Percentiles rank a stretch among this genome's conserved stretches.
These are phyloP conservation scores for Centroberyx gerrardi DNA, from an alignment of 2,797 vertebrate genomes.

Conservation along the genomic window DNA sequence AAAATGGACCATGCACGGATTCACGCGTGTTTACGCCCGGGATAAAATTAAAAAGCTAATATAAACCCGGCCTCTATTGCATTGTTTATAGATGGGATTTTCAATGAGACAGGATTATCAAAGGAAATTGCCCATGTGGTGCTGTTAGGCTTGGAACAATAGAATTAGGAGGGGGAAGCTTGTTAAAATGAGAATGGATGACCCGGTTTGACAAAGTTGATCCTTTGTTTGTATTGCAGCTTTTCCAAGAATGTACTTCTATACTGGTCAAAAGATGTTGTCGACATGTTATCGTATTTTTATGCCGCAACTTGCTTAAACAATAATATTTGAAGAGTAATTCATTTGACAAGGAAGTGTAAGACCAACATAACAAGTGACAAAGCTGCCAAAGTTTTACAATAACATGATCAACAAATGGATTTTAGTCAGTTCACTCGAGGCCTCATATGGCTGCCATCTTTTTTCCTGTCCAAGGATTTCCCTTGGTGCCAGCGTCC, in stretches of 20 bases:
- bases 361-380: constrained; percentile 9
- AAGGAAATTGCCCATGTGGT: constrained; percentile 20
- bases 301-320: not conserved
- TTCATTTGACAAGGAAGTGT: constrained; percentile 16
- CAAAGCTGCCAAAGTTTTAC: constrained; percentile 20
- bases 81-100: constrained; percentile 19
- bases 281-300: not conserved
- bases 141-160: constrained; percentile 16
- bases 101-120: constrained; percentile 22
- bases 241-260: not conserved
- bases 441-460: constrained; percentile 62
- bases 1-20: constrained; percentile 38
- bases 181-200: constrained; percentile 4
- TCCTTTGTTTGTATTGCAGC: too few relatives aligned
- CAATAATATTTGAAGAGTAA: not conserved
- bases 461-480: constrained; percentile 85
- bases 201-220: not conserved
- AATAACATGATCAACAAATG: constrained; percentile 43
- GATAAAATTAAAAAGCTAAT: constrained; percentile 38
- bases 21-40: constrained; percentile 35
- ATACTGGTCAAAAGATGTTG: not conserved
- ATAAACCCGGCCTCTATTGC: not conserved
- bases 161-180: not conserved
- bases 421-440: constrained; percentile 47
- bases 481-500: constrained; percentile 94